phyloP scores from a whole-genome alignment of 2,113 vertebrate genomes.

The Dicentrarchus labrax region DNA sequence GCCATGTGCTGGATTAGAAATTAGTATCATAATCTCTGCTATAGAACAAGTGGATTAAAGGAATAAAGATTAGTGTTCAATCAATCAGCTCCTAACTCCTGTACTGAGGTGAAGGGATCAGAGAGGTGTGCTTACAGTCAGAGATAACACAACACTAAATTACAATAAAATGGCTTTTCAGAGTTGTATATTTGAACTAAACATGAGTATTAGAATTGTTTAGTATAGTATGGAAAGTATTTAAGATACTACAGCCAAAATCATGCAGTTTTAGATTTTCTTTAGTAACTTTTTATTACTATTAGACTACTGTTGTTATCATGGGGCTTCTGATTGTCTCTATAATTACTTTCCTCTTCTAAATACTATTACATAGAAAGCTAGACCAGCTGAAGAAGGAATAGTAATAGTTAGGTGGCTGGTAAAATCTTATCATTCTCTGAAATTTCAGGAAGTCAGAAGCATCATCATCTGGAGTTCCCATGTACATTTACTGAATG shows the following conservation, averaged over 20 bases:
- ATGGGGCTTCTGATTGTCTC: background rate
- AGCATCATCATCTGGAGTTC: background rate
- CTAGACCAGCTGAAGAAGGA: no score
- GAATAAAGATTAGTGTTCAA: slow-evolving; percentile 51
- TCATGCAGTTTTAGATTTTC: background rate
- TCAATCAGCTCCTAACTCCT: slow-evolving; percentile 12
- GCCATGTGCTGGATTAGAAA: slow-evolving; percentile 29
- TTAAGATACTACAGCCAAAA: background rate
- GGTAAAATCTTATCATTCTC: no score
- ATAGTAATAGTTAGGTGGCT: no score
- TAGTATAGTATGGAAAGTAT: background rate
- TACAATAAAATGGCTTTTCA: background rate
- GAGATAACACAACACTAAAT: background rate
- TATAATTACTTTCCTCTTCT: background rate
- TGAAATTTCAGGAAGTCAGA: no score
- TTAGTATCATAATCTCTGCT: slow-evolving; percentile 46
- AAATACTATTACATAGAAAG: background rate
- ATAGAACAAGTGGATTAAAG: slow-evolving; percentile 61
- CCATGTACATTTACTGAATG: background rate
- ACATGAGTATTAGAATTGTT: background rate
- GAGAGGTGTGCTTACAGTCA: background rate
- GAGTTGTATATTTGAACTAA: background rate
- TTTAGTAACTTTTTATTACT: no score
- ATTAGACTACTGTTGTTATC: background rate
- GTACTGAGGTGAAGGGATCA: slow-evolving; percentile 8